A percentile compares a stretch with the other conserved stretches of the same genome.
Conservation (phyloP, 37 sponge, comb jelly and placozoan genomes). For the Hormiphora californensis region DNA sequence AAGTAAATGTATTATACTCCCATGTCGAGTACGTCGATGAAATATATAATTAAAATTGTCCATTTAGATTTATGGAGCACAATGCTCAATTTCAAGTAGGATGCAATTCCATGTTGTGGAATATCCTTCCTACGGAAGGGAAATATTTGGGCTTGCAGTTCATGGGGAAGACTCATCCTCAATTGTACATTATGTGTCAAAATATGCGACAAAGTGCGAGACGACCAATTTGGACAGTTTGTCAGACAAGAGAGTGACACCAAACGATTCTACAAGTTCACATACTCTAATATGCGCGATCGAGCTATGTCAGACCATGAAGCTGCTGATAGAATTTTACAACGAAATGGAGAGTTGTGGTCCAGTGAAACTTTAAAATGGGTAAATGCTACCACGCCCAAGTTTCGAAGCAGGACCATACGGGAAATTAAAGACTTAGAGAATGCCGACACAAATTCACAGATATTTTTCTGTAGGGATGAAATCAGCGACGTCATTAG, state of each 20-base stretch:
- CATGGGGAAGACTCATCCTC: neutral
- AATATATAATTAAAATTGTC: too few relatives aligned
- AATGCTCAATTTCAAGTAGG: too few relatives aligned
- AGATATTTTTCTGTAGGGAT: neutral
- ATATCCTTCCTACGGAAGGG: neutral
- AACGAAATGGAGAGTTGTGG: neutral
- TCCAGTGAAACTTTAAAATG: neutral
- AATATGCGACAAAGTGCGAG: neutral
- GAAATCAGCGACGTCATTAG: neutral
- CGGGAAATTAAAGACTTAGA: neutral
- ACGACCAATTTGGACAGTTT: neutral
- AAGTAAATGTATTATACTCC: too few relatives aligned
- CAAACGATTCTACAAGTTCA: neutral
- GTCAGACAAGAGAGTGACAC: neutral
- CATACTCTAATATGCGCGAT: neutral
- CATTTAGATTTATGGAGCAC: too few relatives aligned
- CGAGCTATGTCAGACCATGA: neutral
- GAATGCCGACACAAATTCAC: neutral
- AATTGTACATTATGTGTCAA: neutral
- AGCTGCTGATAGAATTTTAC: neutral
- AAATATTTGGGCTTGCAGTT: slow-evolving; percentile 15
- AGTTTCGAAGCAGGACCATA: neutral
- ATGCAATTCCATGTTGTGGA: too few relatives aligned
- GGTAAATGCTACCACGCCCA: neutral
- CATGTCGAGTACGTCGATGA: too few relatives aligned